Evolutionary conservation across 2,797 vertebrate genomes (phyloP).

Genomic region (Perodicticus potto): DNA sequence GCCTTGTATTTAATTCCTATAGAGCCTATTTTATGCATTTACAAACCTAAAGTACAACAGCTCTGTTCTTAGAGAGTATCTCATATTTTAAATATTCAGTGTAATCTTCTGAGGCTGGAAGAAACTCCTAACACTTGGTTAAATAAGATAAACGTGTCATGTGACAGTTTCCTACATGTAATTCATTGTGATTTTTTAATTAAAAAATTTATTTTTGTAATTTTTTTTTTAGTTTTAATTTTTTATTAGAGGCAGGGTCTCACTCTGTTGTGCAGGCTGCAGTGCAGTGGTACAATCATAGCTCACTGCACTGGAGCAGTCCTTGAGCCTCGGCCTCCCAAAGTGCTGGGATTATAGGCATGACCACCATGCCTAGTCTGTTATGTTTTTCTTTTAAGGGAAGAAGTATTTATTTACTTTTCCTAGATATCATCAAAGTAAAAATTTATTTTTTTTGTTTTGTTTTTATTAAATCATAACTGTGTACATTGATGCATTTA

Average conservation of each 20-base stretch:
- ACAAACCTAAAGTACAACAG: not conserved
- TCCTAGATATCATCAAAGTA: too few relatives aligned
- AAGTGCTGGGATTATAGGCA: not conserved
- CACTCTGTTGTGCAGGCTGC: not conserved
- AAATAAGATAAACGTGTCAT: slow-evolving; percentile 7
- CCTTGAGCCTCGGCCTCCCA: not conserved
- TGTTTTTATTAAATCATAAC: too few relatives aligned
- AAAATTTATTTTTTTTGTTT: too few relatives aligned
- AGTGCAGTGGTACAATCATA: not conserved
- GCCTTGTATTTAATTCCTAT: not conserved
- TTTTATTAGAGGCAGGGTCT: not conserved
- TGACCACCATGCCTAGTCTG: not conserved
- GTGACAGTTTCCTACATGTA: not conserved
- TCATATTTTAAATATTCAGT: slow-evolving; percentile 52
- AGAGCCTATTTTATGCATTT: not conserved
- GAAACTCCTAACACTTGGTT: slow-evolving; percentile 8
- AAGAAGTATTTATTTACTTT: too few relatives aligned
- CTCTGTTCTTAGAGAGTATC: not conserved
- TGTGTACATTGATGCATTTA: too few relatives aligned
- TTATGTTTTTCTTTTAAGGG: not conserved
- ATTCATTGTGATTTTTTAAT: not conserved
- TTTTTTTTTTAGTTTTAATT: not conserved
- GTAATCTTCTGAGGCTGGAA: not conserved
- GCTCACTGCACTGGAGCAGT: not conserved
- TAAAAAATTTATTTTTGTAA: not conserved